A percentile compares a stretch with the other conserved stretches of the same genome.
phyloP scores from a whole-genome alignment of 2,113 vertebrate species.

The Rutilus rutilus region DNA sequence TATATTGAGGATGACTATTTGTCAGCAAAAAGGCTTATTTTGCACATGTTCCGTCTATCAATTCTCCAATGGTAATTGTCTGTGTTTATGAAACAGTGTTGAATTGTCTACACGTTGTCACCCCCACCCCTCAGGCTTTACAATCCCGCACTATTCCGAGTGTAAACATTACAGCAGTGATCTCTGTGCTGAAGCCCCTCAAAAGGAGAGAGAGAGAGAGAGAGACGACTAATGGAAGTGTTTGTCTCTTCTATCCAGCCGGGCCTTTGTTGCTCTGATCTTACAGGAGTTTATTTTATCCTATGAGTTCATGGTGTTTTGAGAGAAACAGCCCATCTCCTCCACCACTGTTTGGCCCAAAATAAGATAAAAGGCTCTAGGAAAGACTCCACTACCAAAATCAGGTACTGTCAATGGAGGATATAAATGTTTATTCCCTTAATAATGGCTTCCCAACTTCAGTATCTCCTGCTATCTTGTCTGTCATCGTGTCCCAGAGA shows the following conservation, averaged over 20 bases:
- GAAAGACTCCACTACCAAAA: constrained; percentile 33
- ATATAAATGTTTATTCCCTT: constrained; percentile 10
- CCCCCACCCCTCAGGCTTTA: constrained; percentile 61
- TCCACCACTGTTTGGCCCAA: constrained; percentile 72
- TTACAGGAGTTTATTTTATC: constrained; percentile 65
- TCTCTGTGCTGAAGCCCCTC: constrained; percentile 58
- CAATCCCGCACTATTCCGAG: constrained; percentile 66
- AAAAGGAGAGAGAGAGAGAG: constrained; percentile 58
- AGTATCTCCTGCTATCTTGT: constrained; percentile 37
- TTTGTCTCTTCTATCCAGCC: constrained; percentile 72
- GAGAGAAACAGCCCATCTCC: constrained; percentile 70
- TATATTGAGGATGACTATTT: background rate
- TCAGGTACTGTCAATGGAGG: background rate
- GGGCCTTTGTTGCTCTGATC: constrained; percentile 67
- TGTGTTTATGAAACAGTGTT: constrained; percentile 45
- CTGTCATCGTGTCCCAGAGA: constrained; percentile 52
- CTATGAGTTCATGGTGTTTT: constrained; percentile 73
- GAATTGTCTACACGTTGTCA: constrained; percentile 38
- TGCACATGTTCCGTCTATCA: background rate
- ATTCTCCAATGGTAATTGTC: constrained; percentile 23
- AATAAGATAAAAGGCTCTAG: constrained; percentile 67
- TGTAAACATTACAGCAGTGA: constrained; percentile 69
- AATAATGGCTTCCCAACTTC: constrained; percentile 14
- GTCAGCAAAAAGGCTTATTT: constrained; percentile 28
- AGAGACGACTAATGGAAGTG: constrained; percentile 71